Evolutionary conservation across 2,888 invertebrate genomes (phyloP).

Genomic region (Agrilus biguttatus): DNA sequence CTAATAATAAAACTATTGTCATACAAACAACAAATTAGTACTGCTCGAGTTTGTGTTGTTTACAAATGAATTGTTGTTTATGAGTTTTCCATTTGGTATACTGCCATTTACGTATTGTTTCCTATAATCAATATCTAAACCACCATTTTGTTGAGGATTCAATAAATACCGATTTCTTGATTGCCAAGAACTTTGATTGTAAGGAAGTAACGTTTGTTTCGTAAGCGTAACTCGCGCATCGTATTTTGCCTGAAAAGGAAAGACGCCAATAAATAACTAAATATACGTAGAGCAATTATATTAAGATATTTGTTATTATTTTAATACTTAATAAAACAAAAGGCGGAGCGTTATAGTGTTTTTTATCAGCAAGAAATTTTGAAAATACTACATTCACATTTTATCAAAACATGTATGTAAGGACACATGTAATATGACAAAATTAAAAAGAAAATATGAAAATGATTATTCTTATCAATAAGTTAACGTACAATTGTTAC

Average conservation of each 20-base stretch:
- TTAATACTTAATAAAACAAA: too few relatives aligned
- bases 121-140: slow-evolving; percentile 6
- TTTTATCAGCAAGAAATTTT: too few relatives aligned
- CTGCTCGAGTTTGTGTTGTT: slow-evolving; percentile 20
- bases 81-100: slow-evolving; percentile 12
- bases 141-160: slow-evolving; percentile 38
- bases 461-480: too few relatives aligned
- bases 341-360: too few relatives aligned
- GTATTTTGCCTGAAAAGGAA: slow-evolving; percentile 47
- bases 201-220: slow-evolving; percentile 40
- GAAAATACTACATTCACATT: too few relatives aligned
- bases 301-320: too few relatives aligned
- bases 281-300: too few relatives aligned
- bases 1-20: slow-evolving; percentile 5
- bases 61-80: slow-evolving; percentile 19
- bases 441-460: too few relatives aligned
- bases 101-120: slow-evolving; percentile 14
- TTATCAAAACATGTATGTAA: too few relatives aligned
- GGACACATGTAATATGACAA: too few relatives aligned
- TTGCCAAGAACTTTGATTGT: slow-evolving; percentile 29
- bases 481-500: too few relatives aligned
- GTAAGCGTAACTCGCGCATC: slow-evolving; percentile 42
- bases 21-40: slow-evolving; percentile 25
- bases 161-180: slow-evolving; percentile 59
- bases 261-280: not conserved